These are phyloP conservation scores for Crotalus horridus DNA, from an alignment of 2,113 vertebrate species.

Conservation along the genomic window DNA sequence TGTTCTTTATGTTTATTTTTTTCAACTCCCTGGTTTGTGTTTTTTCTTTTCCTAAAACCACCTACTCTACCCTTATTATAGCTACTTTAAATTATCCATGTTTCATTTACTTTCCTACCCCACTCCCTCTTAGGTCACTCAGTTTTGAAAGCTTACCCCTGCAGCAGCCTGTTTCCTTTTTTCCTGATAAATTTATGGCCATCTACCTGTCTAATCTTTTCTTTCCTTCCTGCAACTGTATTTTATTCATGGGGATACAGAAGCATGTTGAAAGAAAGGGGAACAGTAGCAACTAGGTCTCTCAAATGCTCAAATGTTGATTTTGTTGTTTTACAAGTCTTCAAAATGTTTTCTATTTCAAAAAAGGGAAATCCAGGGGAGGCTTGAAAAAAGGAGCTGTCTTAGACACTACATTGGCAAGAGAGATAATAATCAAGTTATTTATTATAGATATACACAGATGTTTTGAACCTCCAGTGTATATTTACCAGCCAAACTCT, in stretches of 20 bases:
- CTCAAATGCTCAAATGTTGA: neutral
- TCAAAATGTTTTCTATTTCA: neutral
- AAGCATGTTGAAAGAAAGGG: neutral
- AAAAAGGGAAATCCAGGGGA: neutral
- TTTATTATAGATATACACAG: neutral
- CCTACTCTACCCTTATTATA: neutral
- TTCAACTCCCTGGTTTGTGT: neutral
- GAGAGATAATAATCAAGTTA: neutral
- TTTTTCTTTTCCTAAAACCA: neutral
- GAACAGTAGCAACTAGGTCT: neutral
- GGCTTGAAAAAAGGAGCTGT: neutral
- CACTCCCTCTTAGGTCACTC: neutral
- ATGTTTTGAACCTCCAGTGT: constrained; percentile 17
- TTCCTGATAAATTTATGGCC: neutral
- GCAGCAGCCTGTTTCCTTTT: neutral
- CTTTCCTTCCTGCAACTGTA: neutral
- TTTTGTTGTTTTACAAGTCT: neutral
- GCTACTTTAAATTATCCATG: neutral
- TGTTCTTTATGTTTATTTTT: neutral
- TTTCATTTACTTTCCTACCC: neutral
- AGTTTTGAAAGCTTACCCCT: neutral
- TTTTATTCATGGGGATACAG: neutral
- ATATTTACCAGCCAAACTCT: constrained; percentile 13
- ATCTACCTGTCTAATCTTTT: neutral
- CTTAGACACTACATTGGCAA: neutral